Percentiles rank a stretch among this genome's conserved stretches.
Evolutionary conservation across 2,797 vertebrate species (phyloP).

Genomic region (Tarsius wallacei): DNA sequence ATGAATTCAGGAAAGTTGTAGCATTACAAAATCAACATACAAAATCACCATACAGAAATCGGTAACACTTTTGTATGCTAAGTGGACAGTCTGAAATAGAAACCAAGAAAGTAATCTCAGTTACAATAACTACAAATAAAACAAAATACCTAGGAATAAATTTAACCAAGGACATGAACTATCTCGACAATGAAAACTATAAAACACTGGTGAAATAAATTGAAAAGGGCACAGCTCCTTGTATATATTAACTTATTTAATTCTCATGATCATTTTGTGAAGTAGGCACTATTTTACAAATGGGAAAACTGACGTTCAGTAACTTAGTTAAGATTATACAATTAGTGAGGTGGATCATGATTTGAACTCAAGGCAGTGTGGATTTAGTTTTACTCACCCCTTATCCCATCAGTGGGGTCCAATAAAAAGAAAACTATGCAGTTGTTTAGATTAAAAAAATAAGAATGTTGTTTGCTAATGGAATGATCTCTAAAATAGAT

Average conservation of each 20-base stretch:
- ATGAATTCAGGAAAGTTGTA: background rate
- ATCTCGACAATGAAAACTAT: background rate
- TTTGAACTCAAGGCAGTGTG: constrained; percentile 25
- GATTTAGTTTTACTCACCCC: background rate
- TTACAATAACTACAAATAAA: background rate
- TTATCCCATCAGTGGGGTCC: background rate
- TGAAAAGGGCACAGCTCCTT: background rate
- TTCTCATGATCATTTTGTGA: background rate
- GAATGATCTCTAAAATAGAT: constrained; percentile 1
- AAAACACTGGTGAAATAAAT: background rate
- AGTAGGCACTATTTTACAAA: constrained; percentile 27
- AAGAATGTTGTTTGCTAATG: background rate
- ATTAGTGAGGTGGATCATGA: background rate
- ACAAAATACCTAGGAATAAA: background rate
- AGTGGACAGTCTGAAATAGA: background rate
- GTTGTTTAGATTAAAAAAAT: background rate
- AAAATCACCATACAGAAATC: background rate
- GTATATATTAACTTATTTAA: background rate
- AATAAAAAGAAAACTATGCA: background rate
- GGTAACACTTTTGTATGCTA: background rate
- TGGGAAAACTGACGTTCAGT: constrained; percentile 12
- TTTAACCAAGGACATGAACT: background rate
- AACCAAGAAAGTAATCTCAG: background rate
- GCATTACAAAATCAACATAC: background rate
- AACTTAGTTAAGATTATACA: background rate